Base-by-base conservation (phyloP, 2,797 vertebrate species). In the Thunnus albacares region DNA sequence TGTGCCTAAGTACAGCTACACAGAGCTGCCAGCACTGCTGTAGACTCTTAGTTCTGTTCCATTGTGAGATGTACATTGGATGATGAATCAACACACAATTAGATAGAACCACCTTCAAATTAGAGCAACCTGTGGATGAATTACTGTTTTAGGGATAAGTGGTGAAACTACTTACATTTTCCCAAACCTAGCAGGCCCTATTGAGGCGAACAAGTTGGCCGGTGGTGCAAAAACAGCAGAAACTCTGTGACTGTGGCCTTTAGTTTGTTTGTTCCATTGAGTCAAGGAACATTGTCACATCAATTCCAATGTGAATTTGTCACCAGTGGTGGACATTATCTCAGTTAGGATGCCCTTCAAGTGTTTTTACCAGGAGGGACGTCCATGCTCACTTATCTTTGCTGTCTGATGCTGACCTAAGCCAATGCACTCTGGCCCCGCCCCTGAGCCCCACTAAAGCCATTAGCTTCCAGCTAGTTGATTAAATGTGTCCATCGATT, bases 401-500 rank as follows among this genome's bases (percentile, higher is more conserved):
- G 49, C 74, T 81, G 61, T 84, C 80, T 75, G 68, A 85, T 63
- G 57, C 51, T 79, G 86, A 83, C 79, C 85, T 67, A 49, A 82
- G 71, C 68, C 74, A 22, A 35, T 68, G 70, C 60, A n/a, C 79
- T 72, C 33, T 71, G 73, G 65, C 64, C 57, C 72, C 12, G 45
- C 57, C 83, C 63, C 74, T 9, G 1, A 70, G 73, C 55, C 56
- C 61, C 70, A 71, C 78, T 84, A 83, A 88, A 83, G 72, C 80
- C 75, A 86, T 90, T 85, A 85, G 79, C 79, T 80, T 81, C 57
- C 75, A 74, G 80, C 83, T 61, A 82, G 92, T 92, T 94, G 75
- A 92, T 92, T 90, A 88, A 93, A 86, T 62, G 78, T 79, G 79
- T 51, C 68, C 83, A 91, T 93, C 28, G 90, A 93, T 93, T 89